These are phyloP conservation scores for Vicugna pacos DNA, from an alignment of 2,113 vertebrate genomes.

Conservation along the genomic window DNA sequence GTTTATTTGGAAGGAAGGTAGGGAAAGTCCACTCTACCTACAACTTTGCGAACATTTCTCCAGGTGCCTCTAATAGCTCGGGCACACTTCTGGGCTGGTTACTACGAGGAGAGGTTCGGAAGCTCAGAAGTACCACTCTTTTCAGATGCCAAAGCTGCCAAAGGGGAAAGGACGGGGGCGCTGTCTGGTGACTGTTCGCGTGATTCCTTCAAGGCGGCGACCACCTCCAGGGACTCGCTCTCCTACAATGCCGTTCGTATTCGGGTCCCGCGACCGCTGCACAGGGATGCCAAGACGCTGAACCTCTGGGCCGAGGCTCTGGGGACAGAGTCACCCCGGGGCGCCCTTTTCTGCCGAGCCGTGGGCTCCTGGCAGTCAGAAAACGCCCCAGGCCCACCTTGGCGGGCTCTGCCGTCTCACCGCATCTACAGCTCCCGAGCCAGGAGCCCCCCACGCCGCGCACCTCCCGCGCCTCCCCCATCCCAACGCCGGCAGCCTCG, in stretches of 20 bases:
- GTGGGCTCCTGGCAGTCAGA: not conserved
- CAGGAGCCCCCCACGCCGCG: not conserved
- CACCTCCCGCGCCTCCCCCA: not conserved
- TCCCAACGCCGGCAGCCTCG: not conserved
- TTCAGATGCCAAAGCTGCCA: constrained; percentile 44
- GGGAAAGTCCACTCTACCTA: not conserved
- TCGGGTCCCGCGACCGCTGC: not conserved
- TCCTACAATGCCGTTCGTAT: not conserved
- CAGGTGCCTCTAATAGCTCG: not conserved
- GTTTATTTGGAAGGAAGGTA: not conserved
- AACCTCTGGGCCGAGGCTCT: not conserved
- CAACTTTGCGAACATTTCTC: constrained; percentile 23
- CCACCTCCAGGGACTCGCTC: constrained; percentile 63
- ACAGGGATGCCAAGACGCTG: not conserved
- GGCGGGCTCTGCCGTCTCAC: not conserved
- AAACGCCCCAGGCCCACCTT: constrained; percentile 2
- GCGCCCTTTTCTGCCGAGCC: not conserved
- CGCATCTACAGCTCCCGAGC: not conserved
- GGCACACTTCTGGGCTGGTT: not conserved
- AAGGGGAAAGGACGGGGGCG: constrained; percentile 70
- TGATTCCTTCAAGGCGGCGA: constrained; percentile 58
- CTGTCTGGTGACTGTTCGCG: constrained; percentile 64
- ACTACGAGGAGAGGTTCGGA: not conserved
- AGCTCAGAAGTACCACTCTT: constrained; percentile 34
- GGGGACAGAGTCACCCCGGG: not conserved